These are phyloP conservation scores for Phoebastria nigripes DNA, from an alignment of 2,797 vertebrate species.

Conservation along the genomic window DNA sequence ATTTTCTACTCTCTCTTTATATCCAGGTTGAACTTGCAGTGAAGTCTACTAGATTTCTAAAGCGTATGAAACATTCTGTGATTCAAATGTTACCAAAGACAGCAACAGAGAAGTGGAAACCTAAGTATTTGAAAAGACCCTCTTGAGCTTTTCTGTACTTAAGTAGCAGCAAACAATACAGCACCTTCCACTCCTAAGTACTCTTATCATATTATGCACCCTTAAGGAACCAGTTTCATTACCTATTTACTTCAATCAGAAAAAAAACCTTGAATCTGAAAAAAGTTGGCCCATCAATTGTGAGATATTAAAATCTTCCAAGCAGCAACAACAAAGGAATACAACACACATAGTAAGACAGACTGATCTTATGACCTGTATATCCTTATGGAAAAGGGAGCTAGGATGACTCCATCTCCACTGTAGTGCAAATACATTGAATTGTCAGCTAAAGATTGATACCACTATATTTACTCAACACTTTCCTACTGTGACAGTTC, in stretches of 20 bases:
- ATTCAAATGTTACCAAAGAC: not conserved
- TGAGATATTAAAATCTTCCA: not conserved
- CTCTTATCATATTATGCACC: not conserved
- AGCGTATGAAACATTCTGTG: not conserved
- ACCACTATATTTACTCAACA: not conserved
- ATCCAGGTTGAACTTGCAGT: not conserved
- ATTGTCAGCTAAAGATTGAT: not conserved
- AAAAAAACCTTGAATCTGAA: accelerated
- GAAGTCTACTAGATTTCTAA: not conserved
- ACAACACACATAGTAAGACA: not conserved
- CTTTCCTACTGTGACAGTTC: not conserved
- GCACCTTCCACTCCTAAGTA: not conserved
- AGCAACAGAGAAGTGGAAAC: not conserved
- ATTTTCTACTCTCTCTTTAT: not conserved
- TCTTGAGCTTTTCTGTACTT: not conserved
- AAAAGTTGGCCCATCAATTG: accelerated
- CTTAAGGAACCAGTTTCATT: not conserved
- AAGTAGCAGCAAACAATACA: not conserved
- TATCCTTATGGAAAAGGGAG: not conserved
- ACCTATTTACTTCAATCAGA: not conserved
- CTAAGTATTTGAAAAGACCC: not conserved
- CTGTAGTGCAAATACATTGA: not conserved
- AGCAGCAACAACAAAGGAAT: not conserved
- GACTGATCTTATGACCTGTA: not conserved
- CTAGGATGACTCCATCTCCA: not conserved